Conservation (phyloP, 1,140 invertebrate species). For the Nilaparvata lugens region DNA sequence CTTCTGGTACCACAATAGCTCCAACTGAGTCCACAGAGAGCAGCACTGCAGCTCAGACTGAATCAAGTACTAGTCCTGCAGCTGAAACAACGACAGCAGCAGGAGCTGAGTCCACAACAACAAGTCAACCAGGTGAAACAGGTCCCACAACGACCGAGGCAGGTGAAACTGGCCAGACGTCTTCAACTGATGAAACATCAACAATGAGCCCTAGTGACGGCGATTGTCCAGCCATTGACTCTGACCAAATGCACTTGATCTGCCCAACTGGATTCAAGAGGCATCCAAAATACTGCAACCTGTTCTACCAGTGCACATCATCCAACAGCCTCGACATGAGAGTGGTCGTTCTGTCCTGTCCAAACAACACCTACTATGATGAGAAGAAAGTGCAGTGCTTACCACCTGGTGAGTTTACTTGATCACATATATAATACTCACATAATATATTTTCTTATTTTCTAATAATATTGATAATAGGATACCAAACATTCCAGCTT, state of each 20-base stretch:
- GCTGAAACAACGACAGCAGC: conserved; percentile 2
- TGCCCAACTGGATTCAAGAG: conserved; percentile 72
- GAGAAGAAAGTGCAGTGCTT: conserved; percentile 61
- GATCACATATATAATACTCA: too few species aligned
- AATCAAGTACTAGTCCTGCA: conserved; percentile 2
- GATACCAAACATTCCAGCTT: too few species aligned
- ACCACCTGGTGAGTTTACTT: conserved; percentile 30
- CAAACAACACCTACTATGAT: conserved; percentile 64
- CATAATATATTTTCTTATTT: too few species aligned
- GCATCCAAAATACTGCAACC: conserved; percentile 73
- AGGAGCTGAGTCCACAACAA: conserved; percentile 6
- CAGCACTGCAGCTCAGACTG: background rate
- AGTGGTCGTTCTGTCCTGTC: conserved; percentile 61
- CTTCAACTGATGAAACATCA: conserved; percentile 22
- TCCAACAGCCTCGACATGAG: conserved; percentile 54
- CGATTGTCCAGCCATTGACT: conserved; percentile 23
- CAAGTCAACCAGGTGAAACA: conserved; percentile 13
- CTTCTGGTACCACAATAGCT: conserved; percentile 5
- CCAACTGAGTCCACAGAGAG: conserved; percentile 12
- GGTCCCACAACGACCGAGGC: conserved; percentile 17
- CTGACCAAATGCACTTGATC: conserved; percentile 55
- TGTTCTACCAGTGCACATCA: conserved; percentile 73
- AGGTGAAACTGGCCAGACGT: conserved; percentile 16
- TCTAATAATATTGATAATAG: too few species aligned
- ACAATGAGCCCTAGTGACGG: conserved; percentile 19